Conservation (phyloP, 2,888 invertebrate species). For the Habroteleia sp. region DNA sequence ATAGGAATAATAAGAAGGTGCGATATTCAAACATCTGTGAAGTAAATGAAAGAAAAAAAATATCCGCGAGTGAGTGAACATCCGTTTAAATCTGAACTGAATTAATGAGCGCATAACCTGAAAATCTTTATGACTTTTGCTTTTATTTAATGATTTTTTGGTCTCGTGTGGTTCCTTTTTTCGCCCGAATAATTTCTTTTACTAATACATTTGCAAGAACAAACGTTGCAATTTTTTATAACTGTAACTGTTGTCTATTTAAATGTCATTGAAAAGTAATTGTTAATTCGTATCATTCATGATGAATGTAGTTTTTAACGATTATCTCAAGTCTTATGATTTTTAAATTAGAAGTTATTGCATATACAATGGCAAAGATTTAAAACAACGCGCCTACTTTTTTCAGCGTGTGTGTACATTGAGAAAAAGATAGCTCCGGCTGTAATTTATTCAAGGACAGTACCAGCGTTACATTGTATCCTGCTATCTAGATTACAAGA, state of each 20-base stretch:
- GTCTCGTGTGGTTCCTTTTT: too few species aligned
- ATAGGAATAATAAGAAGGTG: conserved; percentile 38
- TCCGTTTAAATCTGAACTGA: conserved; percentile 26
- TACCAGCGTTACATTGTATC: conserved; percentile 46
- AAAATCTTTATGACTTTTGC: conserved; percentile 23
- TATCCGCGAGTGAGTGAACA: conserved; percentile 26
- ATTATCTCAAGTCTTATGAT: conserved; percentile 7
- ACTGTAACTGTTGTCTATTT: background rate
- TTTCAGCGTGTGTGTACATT: conserved; percentile 26
- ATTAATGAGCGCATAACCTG: conserved; percentile 20
- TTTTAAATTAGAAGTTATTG: conserved; percentile 20
- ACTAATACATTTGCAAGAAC: too few species aligned
- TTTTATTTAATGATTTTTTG: conserved; percentile 22
- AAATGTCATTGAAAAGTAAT: too few species aligned
- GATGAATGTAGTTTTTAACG: background rate
- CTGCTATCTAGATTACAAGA: conserved; percentile 55
- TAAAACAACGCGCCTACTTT: conserved; percentile 46
- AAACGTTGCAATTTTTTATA: background rate
- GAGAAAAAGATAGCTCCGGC: conserved; percentile 41
- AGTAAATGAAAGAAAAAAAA: conserved; percentile 42
- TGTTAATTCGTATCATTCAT: too few species aligned
- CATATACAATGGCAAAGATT: conserved; percentile 11
- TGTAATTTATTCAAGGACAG: conserved; percentile 59
- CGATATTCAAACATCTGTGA: conserved; percentile 42
- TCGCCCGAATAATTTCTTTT: too few species aligned